Base-by-base conservation (phyloP, 2,113 vertebrate species). In the Megalops atlanticus region DNA sequence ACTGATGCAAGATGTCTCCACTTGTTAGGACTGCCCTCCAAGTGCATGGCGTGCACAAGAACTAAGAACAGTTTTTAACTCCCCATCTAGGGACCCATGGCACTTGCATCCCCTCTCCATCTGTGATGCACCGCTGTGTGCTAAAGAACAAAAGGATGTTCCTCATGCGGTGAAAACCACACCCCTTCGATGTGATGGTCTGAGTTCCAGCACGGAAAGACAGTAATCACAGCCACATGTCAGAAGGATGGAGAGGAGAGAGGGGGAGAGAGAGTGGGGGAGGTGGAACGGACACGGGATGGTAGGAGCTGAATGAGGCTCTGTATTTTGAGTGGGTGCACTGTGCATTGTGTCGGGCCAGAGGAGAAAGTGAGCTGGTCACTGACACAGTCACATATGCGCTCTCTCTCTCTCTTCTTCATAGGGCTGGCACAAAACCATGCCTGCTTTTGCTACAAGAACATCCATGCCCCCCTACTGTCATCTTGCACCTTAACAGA, bases 351-450 rank as follows among this genome's bases (percentile, higher is more conserved):
- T 24, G 58, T 31, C 24, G n/a, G 58, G 11, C n/a, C n/a, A 10
- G 58, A 64, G 58, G n/a, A 64, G 58, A n/a, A n/a, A 64, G 4
- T 31, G 24, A 11, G 4, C n/a, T 24, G n/a, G 81, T 49, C 87
- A 86, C 81, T 87, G 82, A 82, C 84, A 74, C 6, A 10, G 45
- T 5, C 31, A 52, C 39, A n/a, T 10, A 75, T 36, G 8, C 82
- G 41, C 52, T 80, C 77, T 78, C 76, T 27, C 33, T 35, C 70
- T 14, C 69, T 64, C 40, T 49, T 7, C 10, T 64, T 64, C 58
- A 24, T 24, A 10, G 58, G 3, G 27, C 31, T n/a, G n/a, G 24
- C 58, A 31, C 58, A 24, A 8, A 64, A 11, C 58, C 58, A 31
- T n/a, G 24, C 24, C 58, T 58, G 52, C n/a, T n/a, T 24, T n/a